These are phyloP conservation scores for Triops longicaudatus DNA, from an alignment of 1,140 invertebrate species.

Conservation along the genomic window DNA sequence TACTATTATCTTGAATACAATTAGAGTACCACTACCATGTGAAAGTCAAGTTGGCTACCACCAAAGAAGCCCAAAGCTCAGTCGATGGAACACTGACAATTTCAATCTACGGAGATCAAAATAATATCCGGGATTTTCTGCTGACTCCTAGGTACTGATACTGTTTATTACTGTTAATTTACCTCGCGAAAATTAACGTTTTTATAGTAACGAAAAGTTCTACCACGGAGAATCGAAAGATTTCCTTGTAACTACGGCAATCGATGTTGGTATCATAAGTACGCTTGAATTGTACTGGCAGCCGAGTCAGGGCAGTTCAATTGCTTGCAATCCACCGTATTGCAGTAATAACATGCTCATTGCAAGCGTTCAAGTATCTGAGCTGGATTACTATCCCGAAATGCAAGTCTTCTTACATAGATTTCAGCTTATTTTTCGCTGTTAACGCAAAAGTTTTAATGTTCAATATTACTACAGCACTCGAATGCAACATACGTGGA, in stretches of 20 bases:
- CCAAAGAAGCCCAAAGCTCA: constrained; percentile 69
- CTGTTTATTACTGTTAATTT: constrained; percentile 9
- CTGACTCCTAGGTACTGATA: constrained; percentile 61
- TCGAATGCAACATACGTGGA: constrained; percentile 22
- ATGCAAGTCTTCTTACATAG: constrained; percentile 47
- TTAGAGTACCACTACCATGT: constrained; percentile 68
- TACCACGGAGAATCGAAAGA: constrained; percentile 63
- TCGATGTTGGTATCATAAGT: constrained; percentile 47
- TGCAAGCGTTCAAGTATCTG: constrained; percentile 58
- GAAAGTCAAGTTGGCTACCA: constrained; percentile 63
- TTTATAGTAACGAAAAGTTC: constrained; percentile 57
- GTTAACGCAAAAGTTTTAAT: background rate
- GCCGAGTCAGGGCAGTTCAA: constrained; percentile 46
- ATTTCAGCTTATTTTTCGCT: background rate
- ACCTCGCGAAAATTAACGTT: constrained; percentile 39
- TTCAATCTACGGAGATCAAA: constrained; percentile 62
- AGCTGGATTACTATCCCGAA: constrained; percentile 62
- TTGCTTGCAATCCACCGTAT: constrained; percentile 31
- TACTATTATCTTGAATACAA: constrained; percentile 20
- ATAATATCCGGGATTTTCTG: constrained; percentile 61
- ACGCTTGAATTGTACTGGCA: constrained; percentile 63
- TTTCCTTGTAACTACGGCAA: constrained; percentile 61
- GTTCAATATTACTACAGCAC: background rate
- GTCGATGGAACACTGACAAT: constrained; percentile 66
- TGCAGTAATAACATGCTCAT: constrained; percentile 72